A percentile compares a stretch with the other conserved stretches of the same genome.
These are phyloP conservation scores for Pachyramphus minor DNA, from an alignment of 2,113 vertebrate species.

Conservation along the genomic window DNA sequence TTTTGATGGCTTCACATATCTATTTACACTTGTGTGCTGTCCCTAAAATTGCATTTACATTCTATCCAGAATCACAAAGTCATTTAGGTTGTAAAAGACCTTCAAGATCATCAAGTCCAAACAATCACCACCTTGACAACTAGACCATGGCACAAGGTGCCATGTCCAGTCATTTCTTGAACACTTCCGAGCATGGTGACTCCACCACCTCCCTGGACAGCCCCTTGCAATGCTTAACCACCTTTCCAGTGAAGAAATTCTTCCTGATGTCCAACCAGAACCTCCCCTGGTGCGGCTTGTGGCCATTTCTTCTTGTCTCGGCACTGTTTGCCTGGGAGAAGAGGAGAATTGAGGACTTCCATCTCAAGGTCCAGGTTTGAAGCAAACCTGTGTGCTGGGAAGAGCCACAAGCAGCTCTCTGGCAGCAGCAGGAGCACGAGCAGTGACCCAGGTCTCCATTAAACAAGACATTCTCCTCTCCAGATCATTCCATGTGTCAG, in stretches of 20 bases:
- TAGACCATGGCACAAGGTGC: neutral
- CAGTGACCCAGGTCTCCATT: neutral
- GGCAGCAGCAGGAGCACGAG: neutral
- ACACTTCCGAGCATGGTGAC: neutral
- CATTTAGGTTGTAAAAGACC: neutral
- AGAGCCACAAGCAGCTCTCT: neutral
- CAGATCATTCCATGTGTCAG: neutral
- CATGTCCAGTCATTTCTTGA: no score
- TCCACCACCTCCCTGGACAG: neutral
- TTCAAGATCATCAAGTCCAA: rapidly evolving
- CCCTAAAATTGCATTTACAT: conserved; percentile 32
- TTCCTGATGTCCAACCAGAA: neutral
- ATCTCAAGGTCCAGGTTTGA: neutral
- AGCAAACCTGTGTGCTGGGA: neutral
- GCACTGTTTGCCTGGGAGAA: neutral
- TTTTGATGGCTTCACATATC: neutral
- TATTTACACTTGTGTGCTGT: neutral
- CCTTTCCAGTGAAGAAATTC: neutral
- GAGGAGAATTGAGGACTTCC: neutral
- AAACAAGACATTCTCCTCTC: neutral
- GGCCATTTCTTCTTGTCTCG: neutral
- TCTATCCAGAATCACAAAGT: neutral
- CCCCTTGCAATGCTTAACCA: neutral
- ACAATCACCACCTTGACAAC: neutral
- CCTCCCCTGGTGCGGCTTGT: no score